Evolutionary conservation across 2,113 vertebrate genomes (phyloP).

Genomic region (Bungarus multicinctus): DNA sequence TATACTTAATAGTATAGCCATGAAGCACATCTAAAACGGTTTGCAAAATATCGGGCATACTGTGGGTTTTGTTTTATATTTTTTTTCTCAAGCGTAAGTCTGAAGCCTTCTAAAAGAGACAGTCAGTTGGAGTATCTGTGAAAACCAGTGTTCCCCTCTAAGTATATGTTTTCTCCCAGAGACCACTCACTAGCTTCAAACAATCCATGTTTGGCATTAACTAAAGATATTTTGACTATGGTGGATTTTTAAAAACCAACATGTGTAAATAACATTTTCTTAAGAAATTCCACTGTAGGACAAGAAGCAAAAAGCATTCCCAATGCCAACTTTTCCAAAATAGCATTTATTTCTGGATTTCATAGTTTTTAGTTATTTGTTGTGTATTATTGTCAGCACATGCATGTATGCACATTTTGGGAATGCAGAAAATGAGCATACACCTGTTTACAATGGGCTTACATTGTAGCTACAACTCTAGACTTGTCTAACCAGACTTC

Average conservation of each 20-base stretch:
- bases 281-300: conserved; percentile 46
- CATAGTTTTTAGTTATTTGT: conserved; percentile 4
- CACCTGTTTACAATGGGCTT: background rate
- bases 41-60: conserved; percentile 59
- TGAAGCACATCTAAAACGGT: conserved; percentile 68
- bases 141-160: conserved; percentile 58
- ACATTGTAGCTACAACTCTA: conserved; percentile 4
- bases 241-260: conserved; percentile 40
- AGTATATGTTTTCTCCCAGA: conserved; percentile 59
- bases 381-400: background rate
- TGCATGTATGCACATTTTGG: background rate
- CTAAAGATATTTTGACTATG: conserved; percentile 45
- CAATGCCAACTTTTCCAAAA: conserved; percentile 29
- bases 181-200: conserved; percentile 49
- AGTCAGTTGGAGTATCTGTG: conserved; percentile 57
- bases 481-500: conserved; percentile 2
- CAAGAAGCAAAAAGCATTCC: conserved; percentile 2
- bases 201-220: conserved; percentile 44
- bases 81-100: conserved; percentile 25
- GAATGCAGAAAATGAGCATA: conserved; percentile 8
- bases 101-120: conserved; percentile 57
- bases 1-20: conserved; percentile 73
- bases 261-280: conserved; percentile 57
- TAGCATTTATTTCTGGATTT: conserved; percentile 19
- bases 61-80: conserved; percentile 11